These are phyloP conservation scores for Trichacis sp. DNA, from an alignment of 2,888 invertebrate species.

Conservation along the genomic window DNA sequence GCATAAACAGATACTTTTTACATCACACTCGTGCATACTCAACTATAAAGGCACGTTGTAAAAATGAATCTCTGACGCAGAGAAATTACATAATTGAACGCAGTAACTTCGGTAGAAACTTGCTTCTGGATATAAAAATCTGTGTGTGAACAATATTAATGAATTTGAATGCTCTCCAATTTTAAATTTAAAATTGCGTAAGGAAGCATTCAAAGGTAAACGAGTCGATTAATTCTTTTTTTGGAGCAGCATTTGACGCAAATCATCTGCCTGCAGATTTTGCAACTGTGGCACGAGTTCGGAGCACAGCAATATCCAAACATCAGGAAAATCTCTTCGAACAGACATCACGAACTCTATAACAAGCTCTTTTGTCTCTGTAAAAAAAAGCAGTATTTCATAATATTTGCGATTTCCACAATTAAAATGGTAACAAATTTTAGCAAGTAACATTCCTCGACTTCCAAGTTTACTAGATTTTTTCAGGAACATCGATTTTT, in stretches of 20 bases:
- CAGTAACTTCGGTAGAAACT: too few relatives aligned
- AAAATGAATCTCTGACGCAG: neutral
- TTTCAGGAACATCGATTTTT: too few relatives aligned
- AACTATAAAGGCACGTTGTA: neutral
- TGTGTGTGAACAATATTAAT: too few relatives aligned
- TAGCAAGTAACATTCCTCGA: too few relatives aligned
- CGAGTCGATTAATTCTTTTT: neutral
- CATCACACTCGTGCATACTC: neutral
- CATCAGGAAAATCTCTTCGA: conserved; percentile 71
- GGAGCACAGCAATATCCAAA: conserved; percentile 26
- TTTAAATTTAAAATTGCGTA: neutral
- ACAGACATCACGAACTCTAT: conserved; percentile 72
- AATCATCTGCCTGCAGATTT: neutral
- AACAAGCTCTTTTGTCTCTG: conserved; percentile 70
- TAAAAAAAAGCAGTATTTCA: too few relatives aligned
- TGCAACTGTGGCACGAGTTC: conserved; percentile 42
- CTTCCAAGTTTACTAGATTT: too few relatives aligned
- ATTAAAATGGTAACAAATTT: too few relatives aligned
- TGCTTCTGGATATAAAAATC: too few relatives aligned
- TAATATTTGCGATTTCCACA: too few relatives aligned
- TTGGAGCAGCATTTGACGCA: neutral
- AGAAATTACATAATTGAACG: neutral
- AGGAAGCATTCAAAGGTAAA: neutral
- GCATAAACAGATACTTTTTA: neutral
- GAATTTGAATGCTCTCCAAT: too few relatives aligned